Evolutionary conservation across 1,140 invertebrate genomes (phyloP), one percentile per base, ranked within the genome.

Genomic region (Euglossa dilemma): DNA sequence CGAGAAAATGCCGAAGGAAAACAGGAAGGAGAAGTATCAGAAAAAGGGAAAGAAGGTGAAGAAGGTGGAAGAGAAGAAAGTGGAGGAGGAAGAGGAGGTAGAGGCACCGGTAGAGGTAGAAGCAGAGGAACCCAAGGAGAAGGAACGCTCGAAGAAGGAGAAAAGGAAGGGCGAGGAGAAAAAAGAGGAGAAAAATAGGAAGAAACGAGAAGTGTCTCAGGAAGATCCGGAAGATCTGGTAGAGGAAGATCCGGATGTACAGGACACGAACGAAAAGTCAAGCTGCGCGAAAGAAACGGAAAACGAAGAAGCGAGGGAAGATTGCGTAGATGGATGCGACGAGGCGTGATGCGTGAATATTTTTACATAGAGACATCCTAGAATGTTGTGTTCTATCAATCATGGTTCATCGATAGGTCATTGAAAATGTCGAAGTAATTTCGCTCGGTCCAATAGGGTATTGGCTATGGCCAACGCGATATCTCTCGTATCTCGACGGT

Each of bases 11-110:
- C 25, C n/a, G 8, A 87, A 81, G 23, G 25, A 80, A 1, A 72
- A 76, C 5, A 87, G 74, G 52, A 87, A 66, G 50, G 73, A 87
- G 56, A 87, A 79, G 57, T 20, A 52, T 9, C 57, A 71, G 59
- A 54, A 69, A 20, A 85, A 79, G 43, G 64, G 52, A 14, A n/a
- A 79, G 45, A 59, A 28, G 16, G n/a, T 28, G 28, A 5, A 45
- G 20, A 50, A 66, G 52, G 20, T 47, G 3, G 59, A 77, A 25
- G 72, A 59, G 45, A 28, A 71, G 3, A 54, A 77, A 25, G 72
- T 54, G 45, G 25, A 71, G 45, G 45, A 28, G 16, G n/a, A 23
- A n/a, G 8, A 45, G 20, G 47, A 66, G 52, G 20, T 47, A 3
- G 59, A 77, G 43, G 72, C 54, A 45, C 54, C 73, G 7, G 20